phyloP scores from a whole-genome alignment of 2,113 vertebrate genomes.

The Aptenodytes patagonicus region DNA sequence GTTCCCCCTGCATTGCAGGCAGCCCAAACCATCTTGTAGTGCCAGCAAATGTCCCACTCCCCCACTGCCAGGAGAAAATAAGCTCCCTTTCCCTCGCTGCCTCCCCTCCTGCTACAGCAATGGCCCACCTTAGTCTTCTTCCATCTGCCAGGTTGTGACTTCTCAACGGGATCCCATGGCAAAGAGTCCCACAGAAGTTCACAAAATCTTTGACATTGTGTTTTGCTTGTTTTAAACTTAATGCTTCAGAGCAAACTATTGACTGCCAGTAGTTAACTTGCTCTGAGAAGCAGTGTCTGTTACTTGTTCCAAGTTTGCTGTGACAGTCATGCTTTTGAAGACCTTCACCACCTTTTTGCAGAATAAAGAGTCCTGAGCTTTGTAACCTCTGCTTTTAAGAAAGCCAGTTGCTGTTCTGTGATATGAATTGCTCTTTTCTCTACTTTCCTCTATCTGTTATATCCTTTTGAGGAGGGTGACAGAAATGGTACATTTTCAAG shows the following conservation, averaged over 20 bases:
- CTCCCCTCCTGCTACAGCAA: neutral
- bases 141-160: neutral
- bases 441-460: neutral
- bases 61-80: neutral
- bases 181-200: neutral
- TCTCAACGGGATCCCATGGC: neutral
- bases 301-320: neutral
- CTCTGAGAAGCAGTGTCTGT: neutral
- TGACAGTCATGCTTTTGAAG: neutral
- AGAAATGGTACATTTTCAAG: neutral
- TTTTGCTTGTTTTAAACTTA: neutral
- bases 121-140: neutral
- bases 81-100: neutral
- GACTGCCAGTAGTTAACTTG: neutral
- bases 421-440: neutral
- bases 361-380: neutral
- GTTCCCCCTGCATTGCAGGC: neutral
- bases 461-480: neutral
- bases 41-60: neutral
- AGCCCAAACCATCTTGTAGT: neutral
- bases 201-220: neutral
- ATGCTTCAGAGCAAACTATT: neutral
- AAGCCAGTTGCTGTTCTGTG: neutral
- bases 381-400: slow-evolving; percentile 13
- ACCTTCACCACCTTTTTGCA: neutral